phyloP scores from a whole-genome alignment of 2,888 invertebrate species.

The Julus scandinavius region DNA sequence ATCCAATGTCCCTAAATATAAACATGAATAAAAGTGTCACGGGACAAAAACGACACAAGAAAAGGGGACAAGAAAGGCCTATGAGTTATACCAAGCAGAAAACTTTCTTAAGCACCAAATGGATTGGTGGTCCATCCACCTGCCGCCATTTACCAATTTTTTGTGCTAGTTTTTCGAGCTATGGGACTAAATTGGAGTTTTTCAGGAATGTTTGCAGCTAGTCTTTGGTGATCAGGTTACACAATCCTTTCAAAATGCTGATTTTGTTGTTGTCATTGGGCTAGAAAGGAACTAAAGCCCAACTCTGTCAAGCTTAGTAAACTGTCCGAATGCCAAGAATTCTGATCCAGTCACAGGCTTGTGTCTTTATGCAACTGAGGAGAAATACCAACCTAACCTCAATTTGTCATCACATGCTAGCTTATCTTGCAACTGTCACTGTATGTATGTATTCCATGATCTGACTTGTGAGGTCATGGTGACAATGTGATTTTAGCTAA shows the following conservation, averaged over 20 bases:
- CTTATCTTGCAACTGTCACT: not conserved
- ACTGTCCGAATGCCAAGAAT: not conserved
- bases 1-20: not conserved
- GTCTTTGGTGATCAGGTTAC: not conserved
- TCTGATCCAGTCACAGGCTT: not conserved
- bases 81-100: not conserved
- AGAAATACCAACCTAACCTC: not conserved
- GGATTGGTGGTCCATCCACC: not conserved
- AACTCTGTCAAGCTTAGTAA: not conserved
- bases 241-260: not conserved
- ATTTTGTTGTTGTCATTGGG: not conserved
- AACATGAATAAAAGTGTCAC: conserved; percentile 3
- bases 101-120: not conserved
- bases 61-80: not conserved
- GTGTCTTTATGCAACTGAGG: not conserved
- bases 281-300: not conserved
- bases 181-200: not conserved
- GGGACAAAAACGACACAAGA: not conserved
- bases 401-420: not conserved
- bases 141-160: not conserved
- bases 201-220: not conserved
- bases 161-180: not conserved
- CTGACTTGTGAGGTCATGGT: not conserved
- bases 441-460: no score
- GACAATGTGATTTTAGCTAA: not conserved